Conservation (phyloP, 2,113 vertebrate species). For the Zosterops lateralis region DNA sequence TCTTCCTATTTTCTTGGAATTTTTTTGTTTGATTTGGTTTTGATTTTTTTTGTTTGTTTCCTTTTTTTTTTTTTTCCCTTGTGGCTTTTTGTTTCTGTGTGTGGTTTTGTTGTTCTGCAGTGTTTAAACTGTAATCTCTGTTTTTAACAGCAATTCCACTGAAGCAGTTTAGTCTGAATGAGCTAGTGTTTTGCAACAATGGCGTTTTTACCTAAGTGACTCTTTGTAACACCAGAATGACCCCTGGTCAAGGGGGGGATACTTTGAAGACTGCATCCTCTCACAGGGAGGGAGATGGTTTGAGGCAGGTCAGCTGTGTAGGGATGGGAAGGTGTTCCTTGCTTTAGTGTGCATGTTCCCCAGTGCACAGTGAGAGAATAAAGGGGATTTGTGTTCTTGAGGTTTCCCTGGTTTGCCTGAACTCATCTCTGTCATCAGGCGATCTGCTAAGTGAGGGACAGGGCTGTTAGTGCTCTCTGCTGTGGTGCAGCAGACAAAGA, state of each 20-base stretch:
- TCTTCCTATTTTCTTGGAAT: not conserved
- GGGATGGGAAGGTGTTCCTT: not conserved
- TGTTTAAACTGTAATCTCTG: not conserved
- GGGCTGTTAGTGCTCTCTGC: not conserved
- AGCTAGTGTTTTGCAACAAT: not conserved
- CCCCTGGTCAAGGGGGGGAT: not conserved
- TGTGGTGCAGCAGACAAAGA: not conserved
- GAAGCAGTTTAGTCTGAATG: not conserved
- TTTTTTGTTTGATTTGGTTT: not conserved
- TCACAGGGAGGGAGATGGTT: not conserved
- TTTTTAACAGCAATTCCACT: not conserved
- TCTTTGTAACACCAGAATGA: not conserved
- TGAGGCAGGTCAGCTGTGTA: not conserved
- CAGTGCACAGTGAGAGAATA: not conserved
- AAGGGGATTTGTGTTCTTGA: not conserved
- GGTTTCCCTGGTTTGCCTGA: not conserved
- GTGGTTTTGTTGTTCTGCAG: not conserved
- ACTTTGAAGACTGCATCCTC: not conserved
- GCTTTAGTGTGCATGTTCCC: not conserved
- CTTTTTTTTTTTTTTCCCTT: not conserved
- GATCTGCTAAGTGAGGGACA: not conserved
- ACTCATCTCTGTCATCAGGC: not conserved
- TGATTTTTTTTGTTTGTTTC: not conserved
- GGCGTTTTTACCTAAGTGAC: not conserved
- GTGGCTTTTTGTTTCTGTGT: not conserved